Conservation (phyloP, 2,888 invertebrate species). For the Peribatodes rhomboidaria region DNA sequence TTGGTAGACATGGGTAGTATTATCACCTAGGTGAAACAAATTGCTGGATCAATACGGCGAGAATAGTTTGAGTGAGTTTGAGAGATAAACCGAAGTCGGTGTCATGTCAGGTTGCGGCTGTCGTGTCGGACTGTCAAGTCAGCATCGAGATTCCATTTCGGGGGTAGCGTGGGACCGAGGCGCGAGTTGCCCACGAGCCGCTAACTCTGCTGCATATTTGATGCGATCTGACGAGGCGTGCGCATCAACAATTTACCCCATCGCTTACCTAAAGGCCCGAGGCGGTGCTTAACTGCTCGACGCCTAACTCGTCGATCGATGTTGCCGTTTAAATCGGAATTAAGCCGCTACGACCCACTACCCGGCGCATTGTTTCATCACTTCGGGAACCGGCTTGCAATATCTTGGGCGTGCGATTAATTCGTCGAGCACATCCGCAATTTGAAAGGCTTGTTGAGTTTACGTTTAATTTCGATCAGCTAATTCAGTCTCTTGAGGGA, state of each 20-base stretch:
- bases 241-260: constrained; percentile 72
- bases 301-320: constrained; percentile 63
- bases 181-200: constrained; percentile 57
- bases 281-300: constrained; percentile 62
- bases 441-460: constrained; percentile 47
- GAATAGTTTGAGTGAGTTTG: constrained; percentile 52
- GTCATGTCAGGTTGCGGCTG: constrained; percentile 52
- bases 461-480: constrained; percentile 53
- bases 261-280: constrained; percentile 69
- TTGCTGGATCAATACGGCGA: constrained; percentile 35
- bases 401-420: constrained; percentile 50
- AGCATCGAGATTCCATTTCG: constrained; percentile 64
- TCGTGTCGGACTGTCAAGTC: constrained; percentile 61
- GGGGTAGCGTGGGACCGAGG: constrained; percentile 48
- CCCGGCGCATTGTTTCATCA: constrained; percentile 54
- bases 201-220: constrained; percentile 77
- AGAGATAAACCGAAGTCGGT: constrained; percentile 44
- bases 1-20: not conserved
- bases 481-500: constrained; percentile 48
- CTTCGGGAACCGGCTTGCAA: constrained; percentile 48
- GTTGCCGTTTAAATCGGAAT: constrained; percentile 66
- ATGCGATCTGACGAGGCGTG: constrained; percentile 64
- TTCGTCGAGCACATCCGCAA: constrained; percentile 43
- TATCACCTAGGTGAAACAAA: constrained; percentile 18
- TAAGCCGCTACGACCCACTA: constrained; percentile 60